Percentiles rank a stretch among this genome's conserved stretches.
Conservation (phyloP, 2,888 invertebrate species). For the Aphelenchoides bicaudatus region DNA sequence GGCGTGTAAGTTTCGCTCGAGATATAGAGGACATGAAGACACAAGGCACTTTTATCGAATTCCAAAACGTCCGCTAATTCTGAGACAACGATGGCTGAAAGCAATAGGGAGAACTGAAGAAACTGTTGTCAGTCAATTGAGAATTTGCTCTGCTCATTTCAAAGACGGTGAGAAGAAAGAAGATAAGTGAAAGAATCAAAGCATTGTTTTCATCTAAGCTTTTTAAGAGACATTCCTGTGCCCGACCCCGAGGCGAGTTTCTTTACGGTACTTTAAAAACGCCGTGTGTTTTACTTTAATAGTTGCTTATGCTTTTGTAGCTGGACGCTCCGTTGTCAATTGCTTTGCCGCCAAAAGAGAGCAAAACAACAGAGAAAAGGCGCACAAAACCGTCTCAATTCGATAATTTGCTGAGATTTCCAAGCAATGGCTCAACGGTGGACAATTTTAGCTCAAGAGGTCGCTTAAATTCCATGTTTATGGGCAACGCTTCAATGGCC, state of each 20-base stretch:
- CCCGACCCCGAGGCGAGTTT: slow-evolving; percentile 60
- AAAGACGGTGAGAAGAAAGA: slow-evolving; percentile 63
- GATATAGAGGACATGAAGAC: slow-evolving; percentile 63
- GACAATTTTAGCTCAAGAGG: background rate
- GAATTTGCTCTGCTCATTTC: slow-evolving; percentile 63
- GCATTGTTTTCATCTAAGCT: no score
- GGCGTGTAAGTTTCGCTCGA: slow-evolving; percentile 62
- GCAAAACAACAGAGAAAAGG: slow-evolving; percentile 46
- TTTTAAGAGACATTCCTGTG: slow-evolving; percentile 63
- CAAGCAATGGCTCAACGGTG: background rate
- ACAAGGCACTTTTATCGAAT: slow-evolving; percentile 64
- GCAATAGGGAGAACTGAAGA: slow-evolving; percentile 63
- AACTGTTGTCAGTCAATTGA: slow-evolving; percentile 63
- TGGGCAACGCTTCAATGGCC: slow-evolving; percentile 1
- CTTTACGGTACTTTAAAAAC: background rate
- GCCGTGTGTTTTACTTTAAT: slow-evolving; percentile 14
- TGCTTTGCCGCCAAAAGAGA: slow-evolving; percentile 61
- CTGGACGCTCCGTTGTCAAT: slow-evolving; percentile 61
- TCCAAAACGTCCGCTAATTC: slow-evolving; percentile 62
- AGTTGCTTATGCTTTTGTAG: slow-evolving; percentile 35
- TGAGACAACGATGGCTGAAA: slow-evolving; percentile 62
- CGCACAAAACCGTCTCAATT: slow-evolving; percentile 19
- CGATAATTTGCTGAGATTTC: slow-evolving; percentile 5
- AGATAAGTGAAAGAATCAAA: no score
- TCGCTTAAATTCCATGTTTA: no score